Evolutionary conservation across 1,140 invertebrate species (phyloP).

Genomic region (Lethrus apterus): DNA sequence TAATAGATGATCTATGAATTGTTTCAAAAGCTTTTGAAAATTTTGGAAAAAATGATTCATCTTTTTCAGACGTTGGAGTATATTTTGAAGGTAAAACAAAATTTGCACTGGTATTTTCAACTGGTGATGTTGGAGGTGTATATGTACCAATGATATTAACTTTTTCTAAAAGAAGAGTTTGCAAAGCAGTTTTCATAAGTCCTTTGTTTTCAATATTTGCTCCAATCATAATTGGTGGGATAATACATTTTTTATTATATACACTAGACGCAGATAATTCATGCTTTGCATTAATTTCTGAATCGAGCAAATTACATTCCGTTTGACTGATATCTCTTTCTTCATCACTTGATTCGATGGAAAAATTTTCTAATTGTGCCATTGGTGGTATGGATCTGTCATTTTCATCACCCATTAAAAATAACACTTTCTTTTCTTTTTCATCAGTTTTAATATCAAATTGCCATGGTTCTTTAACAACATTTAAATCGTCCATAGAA

Average conservation of each 20-base stretch:
- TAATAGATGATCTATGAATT: conserved; percentile 16
- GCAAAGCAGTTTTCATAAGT: conserved; percentile 38
- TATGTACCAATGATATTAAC: conserved; percentile 34
- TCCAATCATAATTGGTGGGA: conserved; percentile 23
- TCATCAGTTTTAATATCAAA: conserved; percentile 1
- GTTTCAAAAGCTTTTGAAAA: conserved; percentile 16
- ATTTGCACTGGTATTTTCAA: neutral
- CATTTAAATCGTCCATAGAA: conserved; percentile 1
- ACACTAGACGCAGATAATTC: too few species aligned
- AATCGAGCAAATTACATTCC: too few species aligned
- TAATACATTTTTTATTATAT: conserved; percentile 23
- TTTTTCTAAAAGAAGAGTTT: conserved; percentile 41
- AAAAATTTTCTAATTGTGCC: conserved; percentile 6
- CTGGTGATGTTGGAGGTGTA: conserved; percentile 33
- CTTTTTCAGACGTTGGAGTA: conserved; percentile 4
- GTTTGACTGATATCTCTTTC: neutral
- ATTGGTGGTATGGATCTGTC: neutral
- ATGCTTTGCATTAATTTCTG: neutral
- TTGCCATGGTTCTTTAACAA: neutral
- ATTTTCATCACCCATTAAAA: neutral
- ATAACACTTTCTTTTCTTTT: conserved; percentile 1
- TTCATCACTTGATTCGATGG: neutral
- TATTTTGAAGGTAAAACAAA: conserved; percentile 10
- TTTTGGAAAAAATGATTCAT: conserved; percentile 15
- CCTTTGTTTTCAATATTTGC: conserved; percentile 26